Percentiles rank a stretch among this genome's conserved stretches.
Conservation (phyloP, 1,140 invertebrate species). For the Choristoneura fumiferana region DNA sequence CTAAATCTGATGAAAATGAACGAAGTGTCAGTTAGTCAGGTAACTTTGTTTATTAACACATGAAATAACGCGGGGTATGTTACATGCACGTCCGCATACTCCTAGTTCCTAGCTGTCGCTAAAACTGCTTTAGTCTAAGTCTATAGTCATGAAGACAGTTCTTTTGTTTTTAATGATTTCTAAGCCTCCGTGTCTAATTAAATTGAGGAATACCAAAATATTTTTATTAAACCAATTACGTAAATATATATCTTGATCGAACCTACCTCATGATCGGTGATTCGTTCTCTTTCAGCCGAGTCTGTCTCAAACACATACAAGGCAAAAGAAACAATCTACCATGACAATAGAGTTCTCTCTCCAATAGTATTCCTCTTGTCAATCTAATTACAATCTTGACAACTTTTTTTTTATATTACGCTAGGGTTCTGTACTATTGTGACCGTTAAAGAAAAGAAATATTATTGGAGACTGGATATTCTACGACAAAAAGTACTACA, state of each 20-base stretch:
- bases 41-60: constrained; percentile 78
- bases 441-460: constrained; percentile 40
- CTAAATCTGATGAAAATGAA: constrained; percentile 48
- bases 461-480: constrained; percentile 59
- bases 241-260: constrained; percentile 53
- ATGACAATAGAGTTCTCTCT: constrained; percentile 75
- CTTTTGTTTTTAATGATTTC: constrained; percentile 48
- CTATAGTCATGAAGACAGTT: constrained; percentile 76
- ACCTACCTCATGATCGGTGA: constrained; percentile 71
- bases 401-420: not conserved
- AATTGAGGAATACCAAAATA: constrained; percentile 64
- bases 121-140: constrained; percentile 52
- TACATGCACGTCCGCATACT: constrained; percentile 68
- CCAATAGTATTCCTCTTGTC: constrained; percentile 63
- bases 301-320: constrained; percentile 65
- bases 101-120: constrained; percentile 57
- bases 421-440: constrained; percentile 18
- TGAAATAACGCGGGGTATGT: constrained; percentile 70
- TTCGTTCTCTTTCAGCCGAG: constrained; percentile 65
- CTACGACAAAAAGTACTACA: constrained; percentile 4
- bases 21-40: constrained; percentile 69
- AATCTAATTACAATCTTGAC: too few species aligned
- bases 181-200: constrained; percentile 69
- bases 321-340: constrained; percentile 77
- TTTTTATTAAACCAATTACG: constrained; percentile 35